Evolutionary conservation across 2,888 invertebrate species (phyloP).

Genomic region (Clistopyga incitator): DNA sequence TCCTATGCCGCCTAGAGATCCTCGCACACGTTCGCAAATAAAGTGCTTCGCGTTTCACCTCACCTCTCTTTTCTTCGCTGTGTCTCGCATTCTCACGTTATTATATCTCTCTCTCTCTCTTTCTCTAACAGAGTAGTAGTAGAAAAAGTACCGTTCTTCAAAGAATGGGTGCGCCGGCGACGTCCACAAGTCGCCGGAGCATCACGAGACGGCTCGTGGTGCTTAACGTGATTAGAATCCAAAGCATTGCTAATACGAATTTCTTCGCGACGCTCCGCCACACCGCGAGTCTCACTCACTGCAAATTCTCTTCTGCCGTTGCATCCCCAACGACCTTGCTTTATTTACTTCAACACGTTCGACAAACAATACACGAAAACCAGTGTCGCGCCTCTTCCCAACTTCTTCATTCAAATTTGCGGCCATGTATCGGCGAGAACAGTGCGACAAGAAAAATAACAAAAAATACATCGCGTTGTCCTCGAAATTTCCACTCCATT

Average conservation of each 20-base stretch:
- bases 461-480: background rate
- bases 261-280: background rate
- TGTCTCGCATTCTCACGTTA: background rate
- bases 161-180: constrained; percentile 29
- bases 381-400: background rate
- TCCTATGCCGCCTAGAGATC: constrained; percentile 13
- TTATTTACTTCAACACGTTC: background rate
- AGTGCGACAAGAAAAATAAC: background rate
- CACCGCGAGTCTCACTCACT: background rate
- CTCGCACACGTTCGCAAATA: constrained; percentile 22
- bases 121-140: constrained; percentile 15
- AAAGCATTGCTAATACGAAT: background rate
- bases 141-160: constrained; percentile 42
- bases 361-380: background rate
- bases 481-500: constrained; percentile 1
- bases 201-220: constrained; percentile 1
- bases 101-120: constrained; percentile 6
- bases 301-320: constrained; percentile 5
- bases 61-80: background rate
- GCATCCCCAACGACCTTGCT: constrained; percentile 5
- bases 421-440: background rate
- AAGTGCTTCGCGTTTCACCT: constrained; percentile 8
- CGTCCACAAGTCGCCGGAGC: constrained; percentile 9
- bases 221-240: constrained; percentile 31
- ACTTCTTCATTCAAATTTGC: background rate